Evolutionary conservation across 1,140 invertebrate genomes (phyloP), one percentile per base, ranked within the genome.

Genomic region (Idris sp.): DNA sequence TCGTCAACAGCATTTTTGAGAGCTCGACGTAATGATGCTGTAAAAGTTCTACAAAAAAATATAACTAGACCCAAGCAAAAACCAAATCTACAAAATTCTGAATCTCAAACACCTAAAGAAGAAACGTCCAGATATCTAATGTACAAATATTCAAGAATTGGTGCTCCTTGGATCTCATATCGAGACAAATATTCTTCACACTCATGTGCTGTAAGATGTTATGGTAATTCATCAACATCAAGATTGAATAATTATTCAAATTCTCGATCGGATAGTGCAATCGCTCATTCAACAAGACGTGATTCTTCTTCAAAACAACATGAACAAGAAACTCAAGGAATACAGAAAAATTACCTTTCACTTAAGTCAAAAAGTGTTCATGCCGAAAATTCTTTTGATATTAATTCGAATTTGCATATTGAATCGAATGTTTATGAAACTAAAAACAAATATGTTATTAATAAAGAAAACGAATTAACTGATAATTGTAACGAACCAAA

Each of bases 21-120:
- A 74, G 90, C 88, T 6, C 89, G 92, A 65, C 87, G 93, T 76
- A 90, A 91, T 0, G 93, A 94, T 61, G 89, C 92, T 59, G 91
- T 92, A 4, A 92, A 93, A 80, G 89, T 90, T 14, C 88, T 92
- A 33, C 90, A 93, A 79, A 92, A 91, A 83, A 90, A 91, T 65
- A 88, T 93, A 15, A 88, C 87, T 5, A 84, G 90, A 49, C 83
- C 88, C 3, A 90, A 87, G 35, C 87, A 86, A 36, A 89, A 85
- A 71, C 86, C 87, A 0, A 85, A 90, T 76, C 91, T 87, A 78
- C 74, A 89, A 26, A 91, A 93, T 51, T 91, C 91, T 78, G 92
- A 91, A 79, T 89, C 92, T 13, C 92, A 94, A 75, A 91, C 91
- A 3, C 92, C 93, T 71, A 84, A 90, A 40, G 72, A 89, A 61